Evolutionary conservation across 1,140 invertebrate genomes (phyloP).

Genomic region (Brachionus paranguensis): DNA sequence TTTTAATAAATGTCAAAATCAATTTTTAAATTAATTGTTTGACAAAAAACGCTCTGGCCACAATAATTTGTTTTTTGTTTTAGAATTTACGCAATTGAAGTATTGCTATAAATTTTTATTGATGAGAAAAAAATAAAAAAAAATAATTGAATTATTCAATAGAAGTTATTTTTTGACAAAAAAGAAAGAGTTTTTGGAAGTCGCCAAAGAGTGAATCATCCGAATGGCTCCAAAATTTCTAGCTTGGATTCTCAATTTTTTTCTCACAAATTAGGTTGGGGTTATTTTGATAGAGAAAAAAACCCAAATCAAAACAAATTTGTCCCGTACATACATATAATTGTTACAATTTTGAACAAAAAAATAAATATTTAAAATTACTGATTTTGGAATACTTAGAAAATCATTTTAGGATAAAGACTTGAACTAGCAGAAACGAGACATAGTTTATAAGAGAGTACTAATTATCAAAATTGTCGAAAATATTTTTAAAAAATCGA

Average conservation of each 20-base stretch:
- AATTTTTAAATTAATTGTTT: not conserved
- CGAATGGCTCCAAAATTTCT: not conserved
- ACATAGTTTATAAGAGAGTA: not conserved
- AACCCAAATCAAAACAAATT: not conserved
- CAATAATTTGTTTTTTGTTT: not conserved
- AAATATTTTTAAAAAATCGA: not conserved
- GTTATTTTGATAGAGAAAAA: not conserved
- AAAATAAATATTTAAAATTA: not conserved
- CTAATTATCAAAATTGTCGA: not conserved
- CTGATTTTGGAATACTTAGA: not conserved
- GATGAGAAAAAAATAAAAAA: no score
- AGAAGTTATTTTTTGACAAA: not conserved
- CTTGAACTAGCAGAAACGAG: not conserved
- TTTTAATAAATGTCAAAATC: not conserved
- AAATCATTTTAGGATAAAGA: not conserved
- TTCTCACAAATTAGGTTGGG: not conserved
- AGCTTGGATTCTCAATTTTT: not conserved
- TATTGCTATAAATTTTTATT: not conserved
- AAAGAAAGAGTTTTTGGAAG: not conserved
- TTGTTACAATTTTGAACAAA: not conserved
- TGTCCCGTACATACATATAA: not conserved
- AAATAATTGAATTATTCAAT: not conserved
- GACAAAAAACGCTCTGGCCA: not conserved
- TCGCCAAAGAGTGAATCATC: not conserved
- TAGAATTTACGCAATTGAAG: not conserved